phyloP scores from a whole-genome alignment of 2,113 vertebrate genomes.

The Nycticorax nycticorax region DNA sequence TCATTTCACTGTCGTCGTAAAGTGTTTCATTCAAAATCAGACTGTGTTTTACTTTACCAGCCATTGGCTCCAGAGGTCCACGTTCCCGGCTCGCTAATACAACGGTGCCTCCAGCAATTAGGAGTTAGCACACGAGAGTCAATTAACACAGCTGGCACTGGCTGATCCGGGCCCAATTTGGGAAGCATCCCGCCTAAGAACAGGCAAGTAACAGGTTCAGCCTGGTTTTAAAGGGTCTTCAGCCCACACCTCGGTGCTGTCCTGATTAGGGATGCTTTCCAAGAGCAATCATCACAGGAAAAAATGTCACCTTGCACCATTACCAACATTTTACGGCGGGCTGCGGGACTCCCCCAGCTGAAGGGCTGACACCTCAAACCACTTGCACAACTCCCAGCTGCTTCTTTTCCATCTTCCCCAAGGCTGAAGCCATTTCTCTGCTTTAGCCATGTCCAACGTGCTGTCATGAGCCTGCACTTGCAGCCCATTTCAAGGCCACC shows the following conservation, averaged over 20 bases:
- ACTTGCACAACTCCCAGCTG: not conserved
- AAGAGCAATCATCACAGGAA: not conserved
- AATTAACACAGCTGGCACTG: not conserved
- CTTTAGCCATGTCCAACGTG: not conserved
- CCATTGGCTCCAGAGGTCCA: not conserved
- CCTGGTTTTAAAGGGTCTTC: not conserved
- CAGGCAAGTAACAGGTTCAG: not conserved
- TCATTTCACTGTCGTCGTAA: not conserved
- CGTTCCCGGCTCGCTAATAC: not conserved
- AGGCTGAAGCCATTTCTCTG: not conserved
- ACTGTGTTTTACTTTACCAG: not conserved
- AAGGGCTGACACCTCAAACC: not conserved
- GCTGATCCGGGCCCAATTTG: fast-evolving
- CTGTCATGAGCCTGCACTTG: not conserved
- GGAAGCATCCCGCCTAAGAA: not conserved
- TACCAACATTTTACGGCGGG: not conserved
- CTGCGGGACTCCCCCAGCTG: not conserved
- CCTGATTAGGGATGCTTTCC: not conserved
- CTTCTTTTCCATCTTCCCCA: not conserved
- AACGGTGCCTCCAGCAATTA: not conserved
- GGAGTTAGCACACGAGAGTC: not conserved
- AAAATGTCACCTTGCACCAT: not conserved
- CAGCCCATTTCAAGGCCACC: not conserved
- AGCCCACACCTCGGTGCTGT: fast-evolving
- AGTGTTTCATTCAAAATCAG: not conserved